phyloP scores from a whole-genome alignment of 1,140 invertebrate genomes.

The Physella acuta region DNA sequence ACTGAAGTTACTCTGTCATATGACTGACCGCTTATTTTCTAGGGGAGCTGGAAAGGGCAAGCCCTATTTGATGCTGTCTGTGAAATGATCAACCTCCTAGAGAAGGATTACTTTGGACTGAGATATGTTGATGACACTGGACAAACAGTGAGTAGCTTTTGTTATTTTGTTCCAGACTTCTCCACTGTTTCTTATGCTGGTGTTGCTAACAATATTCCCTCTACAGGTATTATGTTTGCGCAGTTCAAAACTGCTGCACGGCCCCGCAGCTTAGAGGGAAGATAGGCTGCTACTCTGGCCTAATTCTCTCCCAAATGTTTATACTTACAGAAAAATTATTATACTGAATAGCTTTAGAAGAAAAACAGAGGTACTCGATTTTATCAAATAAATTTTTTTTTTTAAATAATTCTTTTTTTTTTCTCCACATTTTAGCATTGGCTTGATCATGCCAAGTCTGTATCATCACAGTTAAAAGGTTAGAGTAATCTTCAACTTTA shows the following conservation, averaged over 20 bases:
- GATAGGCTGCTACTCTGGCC: too few species aligned
- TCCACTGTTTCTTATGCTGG: too few species aligned
- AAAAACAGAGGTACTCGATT: too few species aligned
- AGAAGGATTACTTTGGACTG: conserved; percentile 98
- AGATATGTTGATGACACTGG: conserved; percentile 82
- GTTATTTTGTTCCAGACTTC: background rate
- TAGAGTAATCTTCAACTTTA: conserved; percentile 54
- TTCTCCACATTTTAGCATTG: conserved; percentile 72
- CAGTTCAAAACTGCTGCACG: too few species aligned
- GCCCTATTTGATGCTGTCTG: conserved; percentile 94
- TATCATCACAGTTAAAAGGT: conserved; percentile 98
- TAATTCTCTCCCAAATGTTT: too few species aligned
- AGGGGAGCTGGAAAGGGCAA: conserved; percentile 68
- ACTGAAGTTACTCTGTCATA: conserved; percentile 3
- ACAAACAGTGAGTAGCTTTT: conserved; percentile 53
- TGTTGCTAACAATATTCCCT: too few species aligned
- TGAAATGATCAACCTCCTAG: conserved; percentile 90
- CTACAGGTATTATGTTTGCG: too few species aligned
- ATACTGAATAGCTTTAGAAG: too few species aligned
- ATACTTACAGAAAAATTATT: too few species aligned
- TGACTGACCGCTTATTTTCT: conserved; percentile 43
- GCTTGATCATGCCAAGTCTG: conserved; percentile 93
- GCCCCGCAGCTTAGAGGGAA: too few species aligned
- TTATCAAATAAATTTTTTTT: background rate
- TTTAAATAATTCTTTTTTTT: background rate